Base-by-base conservation (phyloP, 2,888 invertebrate genomes). In the Ectemnius cavifrons region DNA sequence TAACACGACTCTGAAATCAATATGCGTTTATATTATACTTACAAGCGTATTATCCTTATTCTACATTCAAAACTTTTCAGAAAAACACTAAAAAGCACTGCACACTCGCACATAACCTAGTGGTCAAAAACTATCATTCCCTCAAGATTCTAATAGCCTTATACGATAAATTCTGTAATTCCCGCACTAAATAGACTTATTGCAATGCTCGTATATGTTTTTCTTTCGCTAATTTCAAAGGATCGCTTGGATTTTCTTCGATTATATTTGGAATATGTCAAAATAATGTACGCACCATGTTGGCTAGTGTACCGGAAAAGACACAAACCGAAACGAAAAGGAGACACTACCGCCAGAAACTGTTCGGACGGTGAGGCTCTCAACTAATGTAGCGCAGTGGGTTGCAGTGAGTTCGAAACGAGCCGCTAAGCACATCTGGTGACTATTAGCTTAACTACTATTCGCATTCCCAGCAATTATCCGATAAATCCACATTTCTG, bases 1-100 rank as follows among this genome's bases (percentile, higher is more conserved):
- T 95, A 86, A 99, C 99, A 92, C 99, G 99, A 96, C 99, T 99
- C 99, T 97, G 92, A 87, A 91, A 84, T 81, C 52, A 71, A 1
- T 49, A 84, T 86, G 75, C 78, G 52, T 58, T 69, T 56, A 20
- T 6, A 6, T 69, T 46, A 63, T 27, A 16, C 27, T 20, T 37
- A 4, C 8, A n/a, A 46, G 20, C 57, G 14, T 2, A 5, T 57
- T n/a, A 11, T 23, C 45, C 13, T 8, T 1, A 57, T 27, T 45
- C 47, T 45, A 45, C 37, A 28, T 8, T 73, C 46, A 16, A 11
- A 8, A 20, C 4, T 23, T 23, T 23, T 23, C 23, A 28, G 8
- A 1, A 49, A 67, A 65, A 58, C 52, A 37, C 61, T 58, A 3
- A 2, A 28, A 45, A 66, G 62, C 23, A 46, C 62, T n/a, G 18